Percentiles rank a stretch among this genome's conserved stretches.
Evolutionary conservation across 2,888 invertebrate genomes (phyloP).

Genomic region (Dicyrtoma fusca): DNA sequence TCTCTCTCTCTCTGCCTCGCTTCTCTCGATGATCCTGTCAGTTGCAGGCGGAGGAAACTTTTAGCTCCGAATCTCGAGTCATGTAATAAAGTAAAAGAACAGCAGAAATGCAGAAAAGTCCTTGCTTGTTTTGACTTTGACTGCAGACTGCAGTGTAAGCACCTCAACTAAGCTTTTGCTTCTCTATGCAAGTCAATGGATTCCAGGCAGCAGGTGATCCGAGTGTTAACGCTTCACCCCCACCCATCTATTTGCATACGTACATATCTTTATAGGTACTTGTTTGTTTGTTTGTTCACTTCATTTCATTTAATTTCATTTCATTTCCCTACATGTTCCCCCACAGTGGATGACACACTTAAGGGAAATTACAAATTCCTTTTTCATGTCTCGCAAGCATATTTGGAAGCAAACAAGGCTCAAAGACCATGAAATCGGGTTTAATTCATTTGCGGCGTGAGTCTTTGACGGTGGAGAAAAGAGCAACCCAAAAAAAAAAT

Average conservation of each 20-base stretch:
- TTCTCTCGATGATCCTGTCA: background rate
- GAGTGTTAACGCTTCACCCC: background rate
- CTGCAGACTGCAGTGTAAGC: background rate
- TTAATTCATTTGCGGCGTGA: too few relatives aligned
- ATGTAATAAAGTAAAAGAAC: background rate
- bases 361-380: too few relatives aligned
- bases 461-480: too few relatives aligned
- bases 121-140: background rate
- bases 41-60: background rate
- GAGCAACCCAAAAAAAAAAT: too few relatives aligned
- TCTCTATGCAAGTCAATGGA: background rate
- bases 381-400: too few relatives aligned
- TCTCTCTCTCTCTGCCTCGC: background rate
- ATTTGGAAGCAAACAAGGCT: too few relatives aligned
- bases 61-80: background rate
- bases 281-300: too few relatives aligned
- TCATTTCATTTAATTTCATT: too few relatives aligned
- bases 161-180: background rate
- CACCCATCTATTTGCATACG: conserved; percentile 4
- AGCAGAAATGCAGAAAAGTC: background rate
- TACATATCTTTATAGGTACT: background rate
- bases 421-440: too few relatives aligned
- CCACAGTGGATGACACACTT: too few relatives aligned
- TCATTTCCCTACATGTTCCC: too few relatives aligned
- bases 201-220: background rate